phyloP scores from a whole-genome alignment of 2,888 invertebrate genomes.

The Calephelis perditalis region DNA sequence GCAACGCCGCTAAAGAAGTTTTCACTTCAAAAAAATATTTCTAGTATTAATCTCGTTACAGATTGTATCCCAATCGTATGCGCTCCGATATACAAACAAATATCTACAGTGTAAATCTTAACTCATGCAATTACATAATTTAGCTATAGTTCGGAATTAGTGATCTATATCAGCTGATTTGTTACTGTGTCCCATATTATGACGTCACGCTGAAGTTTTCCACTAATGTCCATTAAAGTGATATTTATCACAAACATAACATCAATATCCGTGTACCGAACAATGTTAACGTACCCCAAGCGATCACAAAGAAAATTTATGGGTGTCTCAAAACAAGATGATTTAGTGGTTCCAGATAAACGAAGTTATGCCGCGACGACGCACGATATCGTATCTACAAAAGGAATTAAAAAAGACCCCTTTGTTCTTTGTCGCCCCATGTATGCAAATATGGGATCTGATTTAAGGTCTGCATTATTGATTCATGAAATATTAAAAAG shows the following conservation, averaged over 20 bases:
- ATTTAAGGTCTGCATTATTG: slow-evolving; percentile 62
- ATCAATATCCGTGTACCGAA: slow-evolving; percentile 1
- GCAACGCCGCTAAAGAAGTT: no score
- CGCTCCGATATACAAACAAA: no score
- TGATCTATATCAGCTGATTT: no score
- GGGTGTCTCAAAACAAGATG: slow-evolving; percentile 37
- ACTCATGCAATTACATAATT: no score
- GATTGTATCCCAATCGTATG: no score
- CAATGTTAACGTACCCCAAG: slow-evolving; percentile 13
- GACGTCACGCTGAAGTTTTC: neutral
- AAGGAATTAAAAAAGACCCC: slow-evolving; percentile 40
- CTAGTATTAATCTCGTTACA: no score
- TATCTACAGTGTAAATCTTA: no score
- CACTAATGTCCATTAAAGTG: neutral
- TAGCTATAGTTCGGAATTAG: no score
- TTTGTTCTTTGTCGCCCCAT: slow-evolving; percentile 74
- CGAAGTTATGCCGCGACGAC: slow-evolving; percentile 46
- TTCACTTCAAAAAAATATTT: no score
- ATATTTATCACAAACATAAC: slow-evolving; percentile 1
- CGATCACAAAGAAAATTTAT: slow-evolving; percentile 20
- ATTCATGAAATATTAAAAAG: slow-evolving; percentile 57
- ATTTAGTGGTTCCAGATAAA: slow-evolving; percentile 58
- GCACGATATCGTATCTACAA: slow-evolving; percentile 60
- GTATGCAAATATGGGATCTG: slow-evolving; percentile 68
- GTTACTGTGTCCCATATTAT: no score